Evolutionary conservation across 1,140 invertebrate species (phyloP).

Genomic region (Ceratina calcarata): DNA sequence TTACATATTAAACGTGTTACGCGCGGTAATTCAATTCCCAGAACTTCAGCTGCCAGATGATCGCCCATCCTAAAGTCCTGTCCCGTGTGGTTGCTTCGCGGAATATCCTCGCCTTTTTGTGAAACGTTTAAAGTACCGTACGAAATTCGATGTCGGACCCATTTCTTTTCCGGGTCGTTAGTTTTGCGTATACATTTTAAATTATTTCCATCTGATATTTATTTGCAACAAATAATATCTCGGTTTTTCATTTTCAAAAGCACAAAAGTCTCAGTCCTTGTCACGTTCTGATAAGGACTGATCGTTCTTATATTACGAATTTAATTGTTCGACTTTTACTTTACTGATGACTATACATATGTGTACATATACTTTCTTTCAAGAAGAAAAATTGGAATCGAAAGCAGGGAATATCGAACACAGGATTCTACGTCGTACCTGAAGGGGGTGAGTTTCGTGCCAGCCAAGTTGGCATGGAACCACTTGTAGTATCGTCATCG

Average conservation of each 20-base stretch:
- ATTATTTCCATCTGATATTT: too few species aligned
- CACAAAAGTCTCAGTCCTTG: too few species aligned
- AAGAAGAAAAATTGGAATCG: not conserved
- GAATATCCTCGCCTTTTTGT: not conserved
- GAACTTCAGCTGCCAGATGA: conserved; percentile 24
- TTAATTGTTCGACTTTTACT: too few species aligned
- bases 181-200: too few species aligned
- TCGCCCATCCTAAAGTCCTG: conserved; percentile 16
- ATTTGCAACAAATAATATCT: too few species aligned
- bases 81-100: not conserved
- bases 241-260: too few species aligned
- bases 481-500: conserved; percentile 32
- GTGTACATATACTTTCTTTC: not conserved
- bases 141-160: not conserved
- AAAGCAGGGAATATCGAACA: not conserved
- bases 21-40: conserved; percentile 35
- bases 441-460: conserved; percentile 53
- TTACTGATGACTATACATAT: too few species aligned
- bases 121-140: conserved; percentile 38
- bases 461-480: conserved; percentile 55
- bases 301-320: too few species aligned
- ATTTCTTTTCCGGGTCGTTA: not conserved
- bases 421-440: not conserved
- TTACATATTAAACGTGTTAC: conserved; percentile 41
- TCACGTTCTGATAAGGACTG: too few species aligned